Conservation (phyloP, 2,797 vertebrate genomes). For the Heteromormyrus szaboi region DNA sequence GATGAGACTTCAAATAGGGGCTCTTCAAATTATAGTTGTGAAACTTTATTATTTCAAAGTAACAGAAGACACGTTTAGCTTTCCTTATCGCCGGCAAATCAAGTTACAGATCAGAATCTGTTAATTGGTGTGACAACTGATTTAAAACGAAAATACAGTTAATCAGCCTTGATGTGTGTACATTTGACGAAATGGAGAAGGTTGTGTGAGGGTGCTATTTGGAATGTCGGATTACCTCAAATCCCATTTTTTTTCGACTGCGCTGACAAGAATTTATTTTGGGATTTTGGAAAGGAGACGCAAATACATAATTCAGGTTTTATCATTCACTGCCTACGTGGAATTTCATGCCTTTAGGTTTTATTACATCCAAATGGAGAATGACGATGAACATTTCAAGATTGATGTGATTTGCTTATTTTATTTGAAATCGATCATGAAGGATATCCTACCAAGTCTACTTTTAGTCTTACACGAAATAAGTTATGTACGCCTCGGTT, state of each 20-base stretch:
- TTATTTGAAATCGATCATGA: neutral
- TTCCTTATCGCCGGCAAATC: constrained; percentile 59
- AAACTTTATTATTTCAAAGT: constrained; percentile 56
- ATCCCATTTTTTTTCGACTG: constrained; percentile 35
- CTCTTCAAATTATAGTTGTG: constrained; percentile 74
- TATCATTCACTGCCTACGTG: constrained; percentile 2
- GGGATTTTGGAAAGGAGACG: constrained; percentile 32
- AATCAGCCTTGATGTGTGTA: constrained; percentile 57
- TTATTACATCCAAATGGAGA: neutral
- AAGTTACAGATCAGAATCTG: constrained; percentile 63
- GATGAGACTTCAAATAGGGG: constrained; percentile 73
- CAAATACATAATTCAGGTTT: neutral
- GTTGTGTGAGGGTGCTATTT: constrained; percentile 24
- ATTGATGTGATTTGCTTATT: neutral
- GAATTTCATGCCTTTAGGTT: neutral
- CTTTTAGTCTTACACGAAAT: neutral
- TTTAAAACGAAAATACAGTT: constrained; percentile 60
- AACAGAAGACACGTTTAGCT: constrained; percentile 26
- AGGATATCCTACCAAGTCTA: neutral
- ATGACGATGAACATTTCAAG: neutral
- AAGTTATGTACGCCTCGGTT: neutral
- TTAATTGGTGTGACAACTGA: constrained; percentile 65
- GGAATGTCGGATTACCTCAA: constrained; percentile 29
- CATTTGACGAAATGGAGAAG: constrained; percentile 8
- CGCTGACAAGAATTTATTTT: constrained; percentile 35